Evolutionary conservation across 2,888 invertebrate species (phyloP), one percentile per base, ranked within the genome.

Genomic region (Neoscelio sp.): DNA sequence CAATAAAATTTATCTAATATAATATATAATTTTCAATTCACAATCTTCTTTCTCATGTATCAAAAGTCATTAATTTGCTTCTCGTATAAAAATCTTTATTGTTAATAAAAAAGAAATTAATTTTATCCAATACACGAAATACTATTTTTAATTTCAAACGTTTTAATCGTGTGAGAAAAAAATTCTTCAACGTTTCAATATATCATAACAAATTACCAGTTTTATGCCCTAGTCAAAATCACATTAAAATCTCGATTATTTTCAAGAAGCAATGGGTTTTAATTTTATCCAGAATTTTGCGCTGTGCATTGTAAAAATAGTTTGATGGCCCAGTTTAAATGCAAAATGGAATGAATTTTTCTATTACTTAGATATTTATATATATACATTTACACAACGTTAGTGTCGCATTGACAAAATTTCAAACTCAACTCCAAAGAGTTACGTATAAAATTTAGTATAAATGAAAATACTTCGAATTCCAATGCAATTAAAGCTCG

Each of bases 341-440:
- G 76, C 68, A 35, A 54, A 30, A 40, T 76, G 76, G 76, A 76
- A 76, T 76, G 75, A 75, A 40, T 18, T 28, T 10, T 15, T 68
- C 28, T 7, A 64, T 12, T 17, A 60, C 20, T 40, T n/a, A 18
- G 33, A 64, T 17, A 48, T 58, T 38, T 56, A 52, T 64, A 50
- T 56, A 74, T 56, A 38, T 68, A 56, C 6, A 23, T 23, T 4
- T 23, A 23, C 42, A 67, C 35, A 65, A 26, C 17, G 10, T 26
- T 6, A 12, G 30, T 8, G 46, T 33, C 12, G 12, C 44, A 52
- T 65, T 58, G 52, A 28, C 17, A 18, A 30, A 67, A 52, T 62
- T 28, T 17, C 18, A 17, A 44, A 15, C 12, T 42, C n/a, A 46
- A 10, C 17, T 13, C 35, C 12, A 17, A 54, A 54, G 26, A 12